Base-by-base conservation (phyloP, 2,888 invertebrate species). In the Stramonita haemastoma region DNA sequence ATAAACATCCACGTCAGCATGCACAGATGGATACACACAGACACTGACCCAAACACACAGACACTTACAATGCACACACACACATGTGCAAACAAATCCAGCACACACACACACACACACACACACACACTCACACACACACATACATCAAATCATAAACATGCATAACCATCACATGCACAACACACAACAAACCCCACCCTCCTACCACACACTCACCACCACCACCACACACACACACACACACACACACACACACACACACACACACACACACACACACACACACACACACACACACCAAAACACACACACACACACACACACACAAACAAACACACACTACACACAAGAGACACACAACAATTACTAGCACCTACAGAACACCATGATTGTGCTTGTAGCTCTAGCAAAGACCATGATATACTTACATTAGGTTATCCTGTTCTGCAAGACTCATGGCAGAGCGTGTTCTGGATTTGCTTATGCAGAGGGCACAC, bases 211-310 rank as follows among this genome's bases (percentile, higher is more conserved):
- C 11, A 70, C 70, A 70, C 70, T 19, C 70, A 70, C 70, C 5
- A 13, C 13, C 26, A 70, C 70, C 13, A 13, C 13, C 73, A 73
- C 73, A 73, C 73, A 73, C n/a, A 73, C 73, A 73, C 73, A 73
- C 73, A 73, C 73, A 73, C 73, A 26, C 73, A 73, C 73, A 73
- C 73, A 73, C 73, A n/a, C 73, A 73, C 73, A 73, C 73, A 73
- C 73, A 73, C 73, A 73, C 73, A 73, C 73, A 73, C 73, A 73
- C 73, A 73, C 73, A 73, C 73, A 73, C 73, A 73, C 73, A 73
- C 73, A 73, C 73, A 73, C 73, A 73, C 73, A 73, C 73, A 73
- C 73, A 73, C n/a, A 73, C 70, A 70, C 70, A 70, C 70, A 70
- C 70, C 13, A 8, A 57, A 17, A 57, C 11, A 17, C 8, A 17